Percentiles rank a stretch among this genome's conserved stretches.
These are phyloP conservation scores for Leucosticte australis DNA, from an alignment of 2,113 vertebrate species.

Conservation along the genomic window DNA sequence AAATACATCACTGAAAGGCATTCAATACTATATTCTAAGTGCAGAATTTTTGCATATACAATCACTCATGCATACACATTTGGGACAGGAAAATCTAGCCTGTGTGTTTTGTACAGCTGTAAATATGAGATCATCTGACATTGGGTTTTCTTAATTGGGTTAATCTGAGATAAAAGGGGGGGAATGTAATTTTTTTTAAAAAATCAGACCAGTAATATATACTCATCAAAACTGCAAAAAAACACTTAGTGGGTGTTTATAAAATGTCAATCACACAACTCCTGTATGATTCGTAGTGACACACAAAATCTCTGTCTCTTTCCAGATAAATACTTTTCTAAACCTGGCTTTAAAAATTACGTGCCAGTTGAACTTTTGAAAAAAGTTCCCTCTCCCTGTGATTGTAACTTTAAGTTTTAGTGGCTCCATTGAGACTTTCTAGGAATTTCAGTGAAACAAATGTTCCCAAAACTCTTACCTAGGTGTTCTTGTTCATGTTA, in stretches of 20 bases:
- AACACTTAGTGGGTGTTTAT: accelerated
- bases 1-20: background rate
- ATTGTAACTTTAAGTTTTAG: background rate
- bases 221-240: background rate
- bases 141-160: background rate
- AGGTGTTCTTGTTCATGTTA: background rate
- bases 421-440: background rate
- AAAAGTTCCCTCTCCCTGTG: background rate
- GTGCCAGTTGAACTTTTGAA: background rate
- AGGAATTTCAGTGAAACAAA: background rate
- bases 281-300: background rate
- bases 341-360: background rate
- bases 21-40: background rate
- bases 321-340: background rate
- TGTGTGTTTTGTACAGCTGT: background rate
- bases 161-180: background rate
- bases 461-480: background rate
- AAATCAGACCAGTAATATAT: background rate
- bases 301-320: background rate
- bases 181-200: accelerated
- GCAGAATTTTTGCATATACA: background rate
- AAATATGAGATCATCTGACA: background rate
- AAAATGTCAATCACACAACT: background rate
- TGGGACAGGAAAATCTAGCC: background rate
- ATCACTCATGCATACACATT: background rate